Conservation (phyloP, 2,797 vertebrate species). For the Lacerta agilis region DNA sequence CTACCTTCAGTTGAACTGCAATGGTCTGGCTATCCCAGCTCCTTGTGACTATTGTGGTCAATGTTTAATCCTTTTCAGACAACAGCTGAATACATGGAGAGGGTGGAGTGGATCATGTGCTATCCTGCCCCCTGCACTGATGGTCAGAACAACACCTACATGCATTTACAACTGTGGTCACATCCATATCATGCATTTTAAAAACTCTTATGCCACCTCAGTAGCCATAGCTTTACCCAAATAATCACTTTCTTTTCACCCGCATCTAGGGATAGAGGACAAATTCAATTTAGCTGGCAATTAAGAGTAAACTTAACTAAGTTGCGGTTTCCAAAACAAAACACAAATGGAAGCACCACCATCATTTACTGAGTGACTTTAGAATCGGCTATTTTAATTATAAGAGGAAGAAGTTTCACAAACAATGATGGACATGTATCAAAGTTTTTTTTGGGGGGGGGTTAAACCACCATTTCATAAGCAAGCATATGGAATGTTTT, state of each 20-base stretch:
- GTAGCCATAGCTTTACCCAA: no score
- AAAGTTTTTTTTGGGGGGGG: neutral
- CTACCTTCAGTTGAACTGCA: neutral
- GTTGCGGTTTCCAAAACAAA: no score
- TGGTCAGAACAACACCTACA: neutral
- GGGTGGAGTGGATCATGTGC: neutral
- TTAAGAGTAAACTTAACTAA: no score
- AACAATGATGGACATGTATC: neutral
- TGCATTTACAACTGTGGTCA: neutral
- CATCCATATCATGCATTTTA: no score
- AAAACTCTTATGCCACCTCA: no score
- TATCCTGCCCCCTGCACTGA: no score
- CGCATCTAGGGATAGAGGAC: no score
- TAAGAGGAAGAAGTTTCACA: neutral
- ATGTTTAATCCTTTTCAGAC: neutral
- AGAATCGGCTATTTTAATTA: neutral
- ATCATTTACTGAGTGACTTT: neutral
- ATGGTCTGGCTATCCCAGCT: neutral
- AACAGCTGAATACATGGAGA: neutral
- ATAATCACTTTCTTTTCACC: no score
- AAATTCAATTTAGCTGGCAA: no score
- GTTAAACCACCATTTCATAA: neutral
- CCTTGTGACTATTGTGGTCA: neutral
- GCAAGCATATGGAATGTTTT: neutral
- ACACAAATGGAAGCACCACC: no score